These are phyloP conservation scores for Alviniconcha strummeri DNA, from an alignment of 2,888 invertebrate species.

Conservation along the genomic window DNA sequence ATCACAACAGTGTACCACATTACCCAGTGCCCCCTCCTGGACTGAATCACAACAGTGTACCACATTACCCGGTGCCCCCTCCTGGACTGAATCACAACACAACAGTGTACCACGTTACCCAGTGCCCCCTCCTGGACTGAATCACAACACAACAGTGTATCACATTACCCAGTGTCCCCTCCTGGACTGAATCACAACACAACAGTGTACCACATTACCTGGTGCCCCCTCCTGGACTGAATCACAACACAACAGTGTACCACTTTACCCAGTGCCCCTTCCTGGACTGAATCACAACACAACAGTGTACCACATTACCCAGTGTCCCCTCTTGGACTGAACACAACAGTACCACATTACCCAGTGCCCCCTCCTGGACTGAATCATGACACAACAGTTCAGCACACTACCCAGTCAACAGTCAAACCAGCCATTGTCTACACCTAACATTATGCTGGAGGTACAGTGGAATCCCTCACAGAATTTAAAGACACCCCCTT, in stretches of 20 bases:
- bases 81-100: constrained; percentile 81
- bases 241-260: too few relatives aligned
- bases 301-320: too few relatives aligned
- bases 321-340: too few relatives aligned
- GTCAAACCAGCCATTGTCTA: constrained; percentile 80
- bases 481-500: too few relatives aligned
- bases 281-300: too few relatives aligned
- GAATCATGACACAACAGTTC: constrained; percentile 20
- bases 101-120: constrained; percentile 52
- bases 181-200: constrained; percentile 81
- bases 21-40: too few relatives aligned
- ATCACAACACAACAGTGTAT: neutral
- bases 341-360: too few relatives aligned
- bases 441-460: constrained; percentile 77
- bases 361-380: constrained; percentile 92
- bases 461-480: too few relatives aligned
- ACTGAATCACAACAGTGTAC: neutral
- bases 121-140: constrained; percentile 92
- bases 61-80: constrained; percentile 82
- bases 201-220: neutral
- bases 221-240: too few relatives aligned
- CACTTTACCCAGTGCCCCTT: too few relatives aligned
- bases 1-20: too few relatives aligned
- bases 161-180: constrained; percentile 82
- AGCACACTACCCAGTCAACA: constrained; percentile 73